Base-by-base conservation (phyloP, 2,113 vertebrate genomes). In the Origma solitaria region DNA sequence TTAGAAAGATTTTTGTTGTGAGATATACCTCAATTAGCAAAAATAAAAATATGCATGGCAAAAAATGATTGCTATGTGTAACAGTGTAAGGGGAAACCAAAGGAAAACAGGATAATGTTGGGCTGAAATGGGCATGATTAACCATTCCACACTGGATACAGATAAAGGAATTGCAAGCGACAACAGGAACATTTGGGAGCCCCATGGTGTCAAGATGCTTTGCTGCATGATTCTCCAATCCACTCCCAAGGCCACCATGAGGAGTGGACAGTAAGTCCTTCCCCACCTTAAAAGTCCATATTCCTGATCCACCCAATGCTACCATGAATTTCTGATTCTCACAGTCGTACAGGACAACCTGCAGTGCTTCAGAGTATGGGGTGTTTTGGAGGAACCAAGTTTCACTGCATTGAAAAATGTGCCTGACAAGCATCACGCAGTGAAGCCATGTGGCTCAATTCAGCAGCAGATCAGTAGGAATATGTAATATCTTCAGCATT, bases 21-120 rank as follows among this genome's bases (percentile, higher is more conserved):
- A 91, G 42, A 95, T 85, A 81, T 58, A 79, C 6, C 8, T 62
- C 27, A 45, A 45, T 47, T 80, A 9, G 50, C 38, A 42, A 64
- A 85, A 79, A 25, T n/a, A 4, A 50, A 85, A 58, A 17, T 24
- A 18, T 24, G 45, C 0, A 0, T 21, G 37, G 27, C 18, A 19
- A 61, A 60, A 88, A 85, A 37, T 12, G 7, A 44, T 84, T 58
- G 25, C 33, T 69, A 7, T 24, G 10, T 61, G 27, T 35, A 64
- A 22, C 15, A 47, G 19, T 1, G 1, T 64, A 44, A 72, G 35
- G 18, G 28, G 45, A 90, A 91, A 87, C 15, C 19, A 60, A 72
- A 60, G 24, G 66, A 22, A 82, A 89, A 54, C 2, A 14, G 81
- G 54, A 60, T 8, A 50, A 65, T 22, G 13, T 82, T 35, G 23